Conservation (phyloP, 2,888 invertebrate species). For the Eupithecia dodoneata region DNA sequence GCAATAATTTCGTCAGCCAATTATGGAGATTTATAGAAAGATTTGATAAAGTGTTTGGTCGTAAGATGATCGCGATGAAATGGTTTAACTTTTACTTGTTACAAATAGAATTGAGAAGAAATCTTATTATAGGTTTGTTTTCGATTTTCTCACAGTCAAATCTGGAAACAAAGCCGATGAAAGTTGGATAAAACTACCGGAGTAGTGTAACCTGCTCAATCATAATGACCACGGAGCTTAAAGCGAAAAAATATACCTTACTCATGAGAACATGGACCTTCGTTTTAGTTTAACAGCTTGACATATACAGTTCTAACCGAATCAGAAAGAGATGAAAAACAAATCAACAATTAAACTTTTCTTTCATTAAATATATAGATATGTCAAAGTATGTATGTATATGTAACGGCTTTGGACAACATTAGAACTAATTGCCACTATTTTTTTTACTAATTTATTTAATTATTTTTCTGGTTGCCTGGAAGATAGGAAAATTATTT, state of each 20-base stretch:
- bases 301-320: background rate
- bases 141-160: background rate
- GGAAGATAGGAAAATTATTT: too few relatives aligned
- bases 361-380: too few relatives aligned
- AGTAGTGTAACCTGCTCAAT: background rate
- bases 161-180: background rate
- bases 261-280: background rate
- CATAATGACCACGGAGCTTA: background rate
- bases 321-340: background rate
- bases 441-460: too few relatives aligned
- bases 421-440: background rate
- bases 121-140: background rate
- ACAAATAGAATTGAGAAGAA: background rate
- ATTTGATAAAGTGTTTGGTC: conserved; percentile 31
- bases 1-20: conserved; percentile 48
- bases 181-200: background rate
- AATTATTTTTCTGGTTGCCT: too few relatives aligned
- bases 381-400: too few relatives aligned
- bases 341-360: too few relatives aligned
- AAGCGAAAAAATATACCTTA: background rate
- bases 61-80: conserved; percentile 12
- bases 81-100: conserved; percentile 3
- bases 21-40: conserved; percentile 45
- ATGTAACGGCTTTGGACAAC: too few relatives aligned
- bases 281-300: background rate